These are phyloP conservation scores for Drosophila watanabei DNA, from an alignment of 1,140 invertebrate genomes.

Conservation along the genomic window DNA sequence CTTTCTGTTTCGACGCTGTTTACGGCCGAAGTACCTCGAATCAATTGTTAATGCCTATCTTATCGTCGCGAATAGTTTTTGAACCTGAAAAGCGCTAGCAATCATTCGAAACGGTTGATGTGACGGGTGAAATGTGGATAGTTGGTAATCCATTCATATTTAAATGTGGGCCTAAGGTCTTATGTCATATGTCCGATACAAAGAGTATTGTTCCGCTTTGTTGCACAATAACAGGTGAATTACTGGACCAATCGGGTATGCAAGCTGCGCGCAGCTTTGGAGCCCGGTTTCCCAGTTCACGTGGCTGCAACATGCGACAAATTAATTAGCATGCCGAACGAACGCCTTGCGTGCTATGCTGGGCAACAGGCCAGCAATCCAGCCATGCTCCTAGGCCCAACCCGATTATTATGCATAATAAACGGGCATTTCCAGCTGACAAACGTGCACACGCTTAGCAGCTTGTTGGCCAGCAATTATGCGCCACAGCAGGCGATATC, in stretches of 20 bases:
- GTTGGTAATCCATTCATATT: slow-evolving; percentile 27
- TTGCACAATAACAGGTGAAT: slow-evolving; percentile 64
- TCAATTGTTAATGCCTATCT: slow-evolving; percentile 47
- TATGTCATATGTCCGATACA: slow-evolving; percentile 14
- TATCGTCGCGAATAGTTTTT: slow-evolving; percentile 42
- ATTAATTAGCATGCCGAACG: slow-evolving; percentile 63
- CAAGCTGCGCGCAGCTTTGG: slow-evolving; percentile 40
- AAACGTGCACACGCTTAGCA: slow-evolving; percentile 28
- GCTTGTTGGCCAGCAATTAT: slow-evolving; percentile 57
- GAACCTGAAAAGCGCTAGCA: slow-evolving; percentile 27
- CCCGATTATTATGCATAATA: slow-evolving; percentile 43
- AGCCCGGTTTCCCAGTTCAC: slow-evolving; percentile 40
- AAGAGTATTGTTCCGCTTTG: slow-evolving; percentile 60
- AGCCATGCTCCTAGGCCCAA: not conserved
- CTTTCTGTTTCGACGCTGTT: slow-evolving; percentile 21
- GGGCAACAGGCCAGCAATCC: not conserved
- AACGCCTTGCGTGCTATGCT: slow-evolving; percentile 51
- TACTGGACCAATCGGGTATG: slow-evolving; percentile 53
- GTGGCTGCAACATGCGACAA: slow-evolving; percentile 73
- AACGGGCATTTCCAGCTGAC: slow-evolving; percentile 46
- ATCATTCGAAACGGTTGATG: not conserved
- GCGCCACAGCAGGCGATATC: slow-evolving; percentile 27
- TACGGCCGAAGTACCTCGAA: slow-evolving; percentile 2
- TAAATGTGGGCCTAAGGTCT: slow-evolving; percentile 8
- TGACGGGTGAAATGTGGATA: slow-evolving; percentile 17